Evolutionary conservation across 2,888 invertebrate species (phyloP).

Genomic region (Colostygia pectinataria): DNA sequence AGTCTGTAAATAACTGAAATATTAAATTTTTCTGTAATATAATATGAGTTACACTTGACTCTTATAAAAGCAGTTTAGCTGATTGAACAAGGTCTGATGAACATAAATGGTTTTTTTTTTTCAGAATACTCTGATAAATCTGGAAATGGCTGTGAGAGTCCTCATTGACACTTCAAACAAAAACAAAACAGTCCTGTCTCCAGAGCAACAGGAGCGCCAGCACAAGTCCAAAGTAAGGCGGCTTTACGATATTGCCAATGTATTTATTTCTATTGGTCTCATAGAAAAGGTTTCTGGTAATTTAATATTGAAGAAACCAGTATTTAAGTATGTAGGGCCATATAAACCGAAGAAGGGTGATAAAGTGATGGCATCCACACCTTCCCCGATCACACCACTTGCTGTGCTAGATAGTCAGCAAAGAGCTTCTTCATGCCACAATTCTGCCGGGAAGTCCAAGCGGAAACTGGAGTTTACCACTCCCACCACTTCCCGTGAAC

Average conservation of each 20-base stretch:
- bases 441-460: slow-evolving; percentile 69
- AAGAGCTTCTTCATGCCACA: slow-evolving; percentile 56
- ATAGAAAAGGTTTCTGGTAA: slow-evolving; percentile 86
- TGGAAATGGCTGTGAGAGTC: slow-evolving; percentile 86
- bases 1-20: too few species aligned
- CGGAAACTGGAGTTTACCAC: slow-evolving; percentile 76
- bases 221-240: slow-evolving; percentile 87
- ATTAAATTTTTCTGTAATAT: too few species aligned
- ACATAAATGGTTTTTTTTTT: slow-evolving; percentile 21
- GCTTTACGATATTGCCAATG: slow-evolving; percentile 90
- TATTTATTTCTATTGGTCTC: slow-evolving; percentile 88
- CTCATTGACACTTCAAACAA: slow-evolving; percentile 78
- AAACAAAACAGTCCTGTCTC: slow-evolving; percentile 77
- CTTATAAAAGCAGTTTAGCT: too few species aligned
- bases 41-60: too few species aligned
- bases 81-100: too few species aligned
- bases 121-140: slow-evolving; percentile 85
- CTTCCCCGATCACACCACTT: slow-evolving; percentile 70
- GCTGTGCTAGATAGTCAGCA: slow-evolving; percentile 54
- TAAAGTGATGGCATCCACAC: slow-evolving; percentile 51
- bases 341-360: slow-evolving; percentile 65
- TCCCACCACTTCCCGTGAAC: slow-evolving; percentile 61
- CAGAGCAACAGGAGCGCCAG: slow-evolving; percentile 77
- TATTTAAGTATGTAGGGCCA: slow-evolving; percentile 86
- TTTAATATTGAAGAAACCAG: slow-evolving; percentile 85